Base-by-base conservation (phyloP, 2,888 invertebrate species). In the Thecocarcelia acutangulata region DNA sequence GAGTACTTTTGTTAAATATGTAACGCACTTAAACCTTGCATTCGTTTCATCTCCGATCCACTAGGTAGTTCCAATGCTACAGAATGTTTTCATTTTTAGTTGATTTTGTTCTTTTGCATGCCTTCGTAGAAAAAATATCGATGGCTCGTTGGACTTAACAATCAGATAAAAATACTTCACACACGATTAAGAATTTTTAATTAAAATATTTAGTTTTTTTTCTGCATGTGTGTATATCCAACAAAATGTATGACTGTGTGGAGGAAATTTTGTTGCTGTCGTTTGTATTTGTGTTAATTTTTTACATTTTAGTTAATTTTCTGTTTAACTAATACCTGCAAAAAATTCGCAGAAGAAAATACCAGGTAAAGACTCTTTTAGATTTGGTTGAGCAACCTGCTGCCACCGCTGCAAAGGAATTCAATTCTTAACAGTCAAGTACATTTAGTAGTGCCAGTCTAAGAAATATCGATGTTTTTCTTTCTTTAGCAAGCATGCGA, bases 181-280 rank as follows among this genome's bases (percentile, higher is more conserved):
- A 90, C 90, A 90, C 90, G 90, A 90, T 90, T 89, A 90, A 88
- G 90, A 90, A 90, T 90, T 90, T 90, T 90, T 90, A 90, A 90
- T 90, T 90, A 90, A 90, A 90, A 90, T 90, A 90, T 90, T 90
- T 90, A 89, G 87, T 88, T 87, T 87, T 88, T n/a, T 50, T 19
- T 50, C 37, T 73, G 11, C 50, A 68, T 19, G 44, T 15, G 21
- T 82, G 8, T 8, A 33, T 8, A 33, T 33, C 33, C 33, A 33
- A 33, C 33, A 33, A 33, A 33, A 33, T 33, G 33, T 8, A 33
- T 33, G 33, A 33, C 33, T 33, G 33, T 33, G 9, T 8, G 33
- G 33, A 33, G 1, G 5, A 28, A 28, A 5, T 59, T 54, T 58
- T 52, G 33, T 83, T 72, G 58, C 58, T 61, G 21, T 64, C 73